Conservation (phyloP, 2,888 invertebrate genomes). For the Physocephala rufipes region DNA sequence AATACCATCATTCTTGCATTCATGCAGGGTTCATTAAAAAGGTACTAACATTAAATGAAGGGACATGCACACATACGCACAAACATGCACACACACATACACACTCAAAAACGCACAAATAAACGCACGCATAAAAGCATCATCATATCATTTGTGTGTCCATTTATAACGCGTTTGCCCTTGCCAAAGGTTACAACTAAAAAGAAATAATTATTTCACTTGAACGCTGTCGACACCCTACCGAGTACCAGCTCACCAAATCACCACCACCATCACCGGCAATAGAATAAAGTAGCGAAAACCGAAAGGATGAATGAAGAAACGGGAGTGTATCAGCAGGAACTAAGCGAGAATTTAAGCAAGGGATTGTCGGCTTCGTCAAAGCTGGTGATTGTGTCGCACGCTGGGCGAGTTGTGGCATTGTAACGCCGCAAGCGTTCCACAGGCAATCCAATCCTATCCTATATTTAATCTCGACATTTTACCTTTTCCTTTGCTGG, state of each 20-base stretch:
- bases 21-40: constrained; percentile 32
- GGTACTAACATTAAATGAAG: constrained; percentile 19
- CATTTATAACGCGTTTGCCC: too few species aligned
- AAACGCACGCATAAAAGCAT: not conserved
- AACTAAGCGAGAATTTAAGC: not conserved
- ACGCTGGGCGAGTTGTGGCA: constrained; percentile 19
- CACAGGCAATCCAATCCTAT: not conserved
- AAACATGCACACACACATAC: constrained; percentile 4
- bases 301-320: not conserved
- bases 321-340: not conserved
- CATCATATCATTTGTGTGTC: constrained; percentile 18
- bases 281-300: not conserved
- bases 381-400: constrained; percentile 14
- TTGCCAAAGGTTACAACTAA: too few species aligned
- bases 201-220: constrained; percentile 48
- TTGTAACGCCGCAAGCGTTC: constrained; percentile 13
- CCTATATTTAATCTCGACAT: too few species aligned
- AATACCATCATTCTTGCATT: not conserved
- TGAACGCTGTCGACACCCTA: constrained; percentile 50
- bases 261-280: not conserved
- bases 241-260: constrained; percentile 16
- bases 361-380: constrained; percentile 1
- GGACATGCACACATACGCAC: too few species aligned
- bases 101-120: not conserved
- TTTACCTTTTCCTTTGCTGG: not conserved